Conservation (phyloP, 2,888 invertebrate genomes). For the Plagiodera versicolora region DNA sequence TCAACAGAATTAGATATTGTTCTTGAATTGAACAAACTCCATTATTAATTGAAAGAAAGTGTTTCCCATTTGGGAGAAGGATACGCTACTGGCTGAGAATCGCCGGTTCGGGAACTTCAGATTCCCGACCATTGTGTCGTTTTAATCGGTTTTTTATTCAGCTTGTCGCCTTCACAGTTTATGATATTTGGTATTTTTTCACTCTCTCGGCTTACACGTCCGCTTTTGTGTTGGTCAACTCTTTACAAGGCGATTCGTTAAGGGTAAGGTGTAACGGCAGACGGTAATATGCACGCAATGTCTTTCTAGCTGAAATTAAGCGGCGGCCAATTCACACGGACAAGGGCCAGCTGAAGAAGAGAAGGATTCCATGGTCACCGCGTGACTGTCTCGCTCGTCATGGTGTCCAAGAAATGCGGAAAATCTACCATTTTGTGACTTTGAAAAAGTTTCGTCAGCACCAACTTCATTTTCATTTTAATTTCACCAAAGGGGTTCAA, state of each 20-base stretch:
- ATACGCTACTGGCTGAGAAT: neutral
- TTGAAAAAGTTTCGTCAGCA: neutral
- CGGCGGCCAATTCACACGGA: conserved; percentile 3
- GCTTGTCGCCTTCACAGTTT: conserved; percentile 31
- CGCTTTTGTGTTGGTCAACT: conserved; percentile 23
- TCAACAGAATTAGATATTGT: too few species aligned
- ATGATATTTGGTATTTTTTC: conserved; percentile 31
- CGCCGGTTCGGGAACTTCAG: neutral
- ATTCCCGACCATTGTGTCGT: conserved; percentile 18
- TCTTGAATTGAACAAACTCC: too few species aligned
- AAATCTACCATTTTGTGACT: neutral
- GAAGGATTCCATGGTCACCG: neutral
- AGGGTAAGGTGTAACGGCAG: conserved; percentile 14
- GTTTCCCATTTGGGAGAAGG: too few species aligned
- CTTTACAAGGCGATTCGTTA: conserved; percentile 27
- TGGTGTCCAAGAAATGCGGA: neutral
- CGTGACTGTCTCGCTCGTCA: neutral
- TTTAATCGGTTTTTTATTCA: conserved; percentile 31
- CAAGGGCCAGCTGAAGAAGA: neutral
- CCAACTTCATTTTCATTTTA: too few species aligned
- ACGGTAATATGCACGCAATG: conserved; percentile 25
- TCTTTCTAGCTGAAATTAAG: conserved; percentile 13
- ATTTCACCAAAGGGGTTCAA: too few species aligned
- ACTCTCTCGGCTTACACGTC: conserved; percentile 22
- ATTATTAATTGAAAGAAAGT: too few species aligned